phyloP scores from a whole-genome alignment of 2,113 vertebrate genomes.

The Ctenodactylus gundi region DNA sequence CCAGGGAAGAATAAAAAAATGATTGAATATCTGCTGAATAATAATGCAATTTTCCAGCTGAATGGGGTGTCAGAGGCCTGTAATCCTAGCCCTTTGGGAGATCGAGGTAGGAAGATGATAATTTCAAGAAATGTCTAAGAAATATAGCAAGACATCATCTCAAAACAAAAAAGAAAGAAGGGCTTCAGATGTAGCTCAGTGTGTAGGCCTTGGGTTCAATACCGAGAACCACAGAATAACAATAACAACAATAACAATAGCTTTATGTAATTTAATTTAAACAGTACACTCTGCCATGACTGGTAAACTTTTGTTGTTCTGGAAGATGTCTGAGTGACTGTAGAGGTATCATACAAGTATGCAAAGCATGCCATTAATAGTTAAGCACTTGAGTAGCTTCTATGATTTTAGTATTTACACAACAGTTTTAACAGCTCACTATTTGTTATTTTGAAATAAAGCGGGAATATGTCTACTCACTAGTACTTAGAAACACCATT shows the following conservation, averaged over 20 bases:
- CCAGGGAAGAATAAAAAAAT: neutral
- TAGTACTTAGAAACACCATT: neutral
- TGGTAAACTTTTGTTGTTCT: neutral
- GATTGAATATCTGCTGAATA: neutral
- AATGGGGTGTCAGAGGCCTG: no score
- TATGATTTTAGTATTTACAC: neutral
- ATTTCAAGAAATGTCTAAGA: no score
- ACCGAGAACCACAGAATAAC: neutral
- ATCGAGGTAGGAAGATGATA: no score
- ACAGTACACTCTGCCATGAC: neutral
- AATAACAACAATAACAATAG: neutral
- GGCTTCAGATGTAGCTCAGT: neutral
- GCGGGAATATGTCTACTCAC: neutral
- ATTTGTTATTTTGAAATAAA: neutral
- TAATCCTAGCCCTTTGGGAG: no score
- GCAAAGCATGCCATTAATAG: neutral
- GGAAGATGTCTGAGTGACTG: no score
- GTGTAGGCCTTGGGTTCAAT: neutral
- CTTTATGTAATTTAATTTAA: no score
- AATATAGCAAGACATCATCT: no score
- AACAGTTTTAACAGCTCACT: neutral
- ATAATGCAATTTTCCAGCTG: neutral
- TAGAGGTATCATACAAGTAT: no score
- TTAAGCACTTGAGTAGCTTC: neutral
- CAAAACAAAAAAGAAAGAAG: no score